These are phyloP conservation scores for Parotocinclus haroldoi DNA, from an alignment of 2,797 vertebrate genomes.

Conservation along the genomic window DNA sequence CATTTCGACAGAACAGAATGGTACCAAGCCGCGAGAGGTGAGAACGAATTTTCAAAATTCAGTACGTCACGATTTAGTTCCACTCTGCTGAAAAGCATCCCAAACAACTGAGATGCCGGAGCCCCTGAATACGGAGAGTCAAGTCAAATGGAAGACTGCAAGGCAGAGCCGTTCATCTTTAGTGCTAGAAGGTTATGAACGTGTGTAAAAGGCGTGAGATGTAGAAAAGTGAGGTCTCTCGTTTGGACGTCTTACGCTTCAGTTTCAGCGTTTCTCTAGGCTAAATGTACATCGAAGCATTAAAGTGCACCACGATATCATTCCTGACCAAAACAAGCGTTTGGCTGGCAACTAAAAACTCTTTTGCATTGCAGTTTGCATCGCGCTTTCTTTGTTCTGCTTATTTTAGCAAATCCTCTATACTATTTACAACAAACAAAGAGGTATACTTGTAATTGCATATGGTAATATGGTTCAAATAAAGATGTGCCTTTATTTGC, in stretches of 20 bases:
- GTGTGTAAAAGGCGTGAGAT: neutral
- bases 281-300: too few relatives aligned
- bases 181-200: neutral
- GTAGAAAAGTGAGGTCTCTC: neutral
- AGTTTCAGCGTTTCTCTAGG: too few relatives aligned
- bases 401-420: neutral
- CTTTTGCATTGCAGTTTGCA: too few relatives aligned
- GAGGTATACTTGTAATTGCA: too few relatives aligned
- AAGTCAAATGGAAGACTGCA: slow-evolving; percentile 46
- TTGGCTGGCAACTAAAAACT: too few relatives aligned
- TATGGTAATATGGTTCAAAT: neutral
- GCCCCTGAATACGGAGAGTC: slow-evolving; percentile 48
- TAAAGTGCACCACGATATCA: too few relatives aligned
- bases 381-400: too few relatives aligned
- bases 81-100: slow-evolving; percentile 34
- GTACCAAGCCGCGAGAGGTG: slow-evolving; percentile 23
- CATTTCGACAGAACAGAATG: slow-evolving; percentile 35
- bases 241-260: neutral
- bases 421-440: neutral
- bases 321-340: too few relatives aligned
- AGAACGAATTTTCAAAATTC: neutral
- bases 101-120: slow-evolving; percentile 37
- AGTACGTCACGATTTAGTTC: slow-evolving; percentile 20
- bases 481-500: too few relatives aligned
- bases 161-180: slow-evolving; percentile 21